These are phyloP conservation scores for Trichomycterus rosablanca DNA, from an alignment of 2,113 vertebrate species.

Conservation along the genomic window DNA sequence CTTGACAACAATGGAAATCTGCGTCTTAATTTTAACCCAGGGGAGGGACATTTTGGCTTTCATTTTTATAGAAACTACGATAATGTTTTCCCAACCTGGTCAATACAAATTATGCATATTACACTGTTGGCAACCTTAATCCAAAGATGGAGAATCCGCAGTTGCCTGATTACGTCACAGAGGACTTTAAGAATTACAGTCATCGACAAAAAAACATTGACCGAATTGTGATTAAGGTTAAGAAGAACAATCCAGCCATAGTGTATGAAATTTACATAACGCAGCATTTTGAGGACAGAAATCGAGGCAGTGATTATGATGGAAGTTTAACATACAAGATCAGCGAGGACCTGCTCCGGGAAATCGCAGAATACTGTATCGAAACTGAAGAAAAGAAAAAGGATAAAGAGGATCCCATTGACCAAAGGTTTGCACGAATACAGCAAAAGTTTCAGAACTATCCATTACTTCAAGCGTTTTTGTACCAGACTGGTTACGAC, in stretches of 20 bases:
- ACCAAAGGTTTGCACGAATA: background rate
- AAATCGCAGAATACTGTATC: background rate
- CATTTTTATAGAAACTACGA: background rate
- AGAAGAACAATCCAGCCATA: no score
- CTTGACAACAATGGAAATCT: conserved; percentile 11
- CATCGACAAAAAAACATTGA: background rate
- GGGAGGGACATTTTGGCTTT: background rate
- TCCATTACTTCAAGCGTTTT: background rate
- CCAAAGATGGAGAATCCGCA: background rate
- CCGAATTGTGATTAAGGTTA: background rate
- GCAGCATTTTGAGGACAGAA: background rate
- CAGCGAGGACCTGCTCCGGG: background rate
- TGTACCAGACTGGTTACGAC: background rate
- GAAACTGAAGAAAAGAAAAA: background rate
- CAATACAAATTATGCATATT: background rate
- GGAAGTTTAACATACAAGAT: background rate
- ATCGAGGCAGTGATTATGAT: background rate
- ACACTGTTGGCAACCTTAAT: background rate
- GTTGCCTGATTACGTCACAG: background rate
- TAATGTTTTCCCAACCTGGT: background rate
- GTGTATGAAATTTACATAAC: conserved; percentile 1
- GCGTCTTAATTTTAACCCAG: background rate
- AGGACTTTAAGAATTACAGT: background rate
- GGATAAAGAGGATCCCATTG: background rate
- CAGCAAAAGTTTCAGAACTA: background rate